Base-by-base conservation (phyloP, 2,113 vertebrate genomes). In the Pituophis catenifer region DNA sequence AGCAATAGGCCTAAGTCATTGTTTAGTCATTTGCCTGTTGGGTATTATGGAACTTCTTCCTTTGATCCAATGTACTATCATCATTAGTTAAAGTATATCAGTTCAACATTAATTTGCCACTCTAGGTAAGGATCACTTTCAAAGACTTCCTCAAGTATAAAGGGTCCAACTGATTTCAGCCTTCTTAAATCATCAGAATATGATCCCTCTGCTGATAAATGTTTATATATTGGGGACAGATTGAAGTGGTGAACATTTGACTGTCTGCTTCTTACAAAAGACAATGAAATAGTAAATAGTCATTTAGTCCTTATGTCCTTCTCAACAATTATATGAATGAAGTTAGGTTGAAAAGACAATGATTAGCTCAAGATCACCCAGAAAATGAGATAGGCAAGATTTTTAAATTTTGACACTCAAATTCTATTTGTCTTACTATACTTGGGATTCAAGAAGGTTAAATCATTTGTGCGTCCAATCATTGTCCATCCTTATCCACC, bases 1-100 rank as follows among this genome's bases (percentile, higher is more conserved):
- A 88, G 29, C 93, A 10, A 10, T 21, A 81, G 52, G 17, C 21
- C 55, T 70, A 85, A 90, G 89, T 89, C 2, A 3, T 33, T 23
- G 1, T 94, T 91, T 50, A 91, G 29, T 48, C 48, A 94, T 24
- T 86, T 86, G 55, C 85, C 10, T 91, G 58, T 92, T 59, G 57
- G 92, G 38, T 1, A 44, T n/a, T 92, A 92, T 89, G 92, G 87
- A 21, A 91, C 23, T 38, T 33, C 44, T 86, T 54, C 70, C 57
- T 91, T 59, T 86, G 75, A 89, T 93, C 86, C 54, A 92, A 89
- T 19, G 0, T 0, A 90, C 75, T 38, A 48, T 90, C 44, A 62
- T 93, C 55, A 59, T 54, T 88, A 38, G 53, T 88, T 92, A 50
- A 87, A 8, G 29, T 86, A 65, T 65, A 88, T 70, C 48, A 88